Evolutionary conservation across 1,140 invertebrate species (phyloP).

Genomic region (Apolygus lucorum): DNA sequence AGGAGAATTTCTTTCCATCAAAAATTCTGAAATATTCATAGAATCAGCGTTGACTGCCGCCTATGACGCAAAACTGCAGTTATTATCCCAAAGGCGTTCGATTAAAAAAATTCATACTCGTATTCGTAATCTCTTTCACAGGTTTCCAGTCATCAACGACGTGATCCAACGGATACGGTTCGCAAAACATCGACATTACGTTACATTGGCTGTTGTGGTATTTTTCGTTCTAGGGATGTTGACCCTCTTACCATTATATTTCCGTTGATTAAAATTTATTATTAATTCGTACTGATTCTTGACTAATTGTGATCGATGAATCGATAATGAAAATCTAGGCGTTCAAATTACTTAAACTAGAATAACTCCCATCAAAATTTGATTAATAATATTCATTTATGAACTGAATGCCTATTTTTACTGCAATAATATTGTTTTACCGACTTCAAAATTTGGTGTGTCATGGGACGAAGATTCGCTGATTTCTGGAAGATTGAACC

Average conservation of each 20-base stretch:
- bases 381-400: too few species aligned
- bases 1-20: background rate
- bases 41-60: background rate
- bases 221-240: background rate
- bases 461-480: too few species aligned
- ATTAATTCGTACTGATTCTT: background rate
- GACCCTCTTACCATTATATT: background rate
- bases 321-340: background rate
- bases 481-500: too few species aligned
- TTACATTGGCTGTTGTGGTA: background rate
- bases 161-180: background rate
- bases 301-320: too few species aligned
- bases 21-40: background rate
- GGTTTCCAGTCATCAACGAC: background rate
- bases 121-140: background rate
- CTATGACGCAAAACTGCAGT: background rate
- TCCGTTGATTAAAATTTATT: background rate
- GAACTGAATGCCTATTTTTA: too few species aligned
- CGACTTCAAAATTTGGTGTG: too few species aligned
- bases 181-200: background rate
- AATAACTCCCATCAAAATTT: too few species aligned
- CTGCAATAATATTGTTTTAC: too few species aligned
- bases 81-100: background rate
- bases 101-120: background rate
- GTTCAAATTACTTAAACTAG: too few species aligned